Evolutionary conservation across 1,140 invertebrate species (phyloP).

Genomic region (Hyles vespertilio): DNA sequence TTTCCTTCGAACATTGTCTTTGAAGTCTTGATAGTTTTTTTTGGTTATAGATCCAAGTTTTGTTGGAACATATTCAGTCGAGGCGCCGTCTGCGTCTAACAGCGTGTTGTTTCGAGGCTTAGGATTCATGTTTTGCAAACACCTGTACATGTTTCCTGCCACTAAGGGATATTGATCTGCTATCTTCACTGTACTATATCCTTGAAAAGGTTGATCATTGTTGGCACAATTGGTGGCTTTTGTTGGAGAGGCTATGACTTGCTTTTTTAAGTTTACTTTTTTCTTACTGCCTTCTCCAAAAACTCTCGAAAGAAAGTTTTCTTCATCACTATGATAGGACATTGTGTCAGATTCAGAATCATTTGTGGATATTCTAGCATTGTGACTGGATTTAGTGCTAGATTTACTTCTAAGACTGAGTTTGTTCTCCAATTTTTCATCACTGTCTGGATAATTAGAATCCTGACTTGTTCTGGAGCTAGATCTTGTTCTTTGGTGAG

Average conservation of each 20-base stretch:
- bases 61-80: conserved; percentile 70
- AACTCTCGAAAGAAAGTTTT: conserved; percentile 59
- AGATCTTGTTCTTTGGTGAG: conserved; percentile 43
- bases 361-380: conserved; percentile 29
- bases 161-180: conserved; percentile 52
- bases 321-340: conserved; percentile 62
- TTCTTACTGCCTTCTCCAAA: conserved; percentile 49
- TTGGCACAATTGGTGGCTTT: conserved; percentile 32
- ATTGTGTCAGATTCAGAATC: conserved; percentile 60
- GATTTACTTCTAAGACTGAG: conserved; percentile 22
- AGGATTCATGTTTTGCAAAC: conserved; percentile 51
- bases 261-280: conserved; percentile 43
- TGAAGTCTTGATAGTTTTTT: conserved; percentile 70
- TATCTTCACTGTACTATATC: conserved; percentile 52
- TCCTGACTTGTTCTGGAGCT: conserved; percentile 57
- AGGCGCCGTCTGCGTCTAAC: conserved; percentile 52
- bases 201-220: conserved; percentile 35
- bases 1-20: conserved; percentile 64
- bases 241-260: conserved; percentile 11
- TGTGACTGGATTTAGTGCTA: conserved; percentile 22
- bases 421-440: conserved; percentile 37
- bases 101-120: conserved; percentile 32
- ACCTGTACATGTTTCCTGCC: conserved; percentile 61
- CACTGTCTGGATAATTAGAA: conserved; percentile 57
- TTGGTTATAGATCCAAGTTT: conserved; percentile 61